Conservation (phyloP, 2,797 vertebrate species). For the Anguilla pacifica region DNA sequence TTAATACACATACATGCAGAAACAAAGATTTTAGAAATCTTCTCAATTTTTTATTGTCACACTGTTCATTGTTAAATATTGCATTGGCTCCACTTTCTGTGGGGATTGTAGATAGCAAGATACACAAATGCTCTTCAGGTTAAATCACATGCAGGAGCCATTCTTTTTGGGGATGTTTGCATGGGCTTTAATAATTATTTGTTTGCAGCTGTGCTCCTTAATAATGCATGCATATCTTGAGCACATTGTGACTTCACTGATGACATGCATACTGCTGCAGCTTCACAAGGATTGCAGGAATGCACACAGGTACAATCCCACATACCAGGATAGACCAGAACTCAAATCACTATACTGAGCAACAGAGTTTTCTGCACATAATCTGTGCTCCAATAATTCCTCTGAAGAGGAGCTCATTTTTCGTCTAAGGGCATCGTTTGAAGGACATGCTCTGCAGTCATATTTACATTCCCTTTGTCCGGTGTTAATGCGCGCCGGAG, state of each 20-base stretch:
- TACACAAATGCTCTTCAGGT: not conserved
- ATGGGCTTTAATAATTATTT: not conserved
- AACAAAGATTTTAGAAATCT: not conserved
- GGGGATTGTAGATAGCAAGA: not conserved
- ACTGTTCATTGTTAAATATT: constrained; percentile 9
- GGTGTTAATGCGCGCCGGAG: not conserved
- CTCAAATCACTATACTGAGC: not conserved
- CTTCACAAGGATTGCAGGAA: not conserved
- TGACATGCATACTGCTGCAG: not conserved
- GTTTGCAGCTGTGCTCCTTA: not conserved
- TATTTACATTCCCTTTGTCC: constrained; percentile 5
- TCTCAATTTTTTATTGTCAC: not conserved
- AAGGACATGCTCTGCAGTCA: not conserved
- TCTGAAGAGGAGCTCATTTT: not conserved
- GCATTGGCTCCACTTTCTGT: not conserved
- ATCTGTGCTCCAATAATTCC: not conserved
- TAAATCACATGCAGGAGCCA: constrained; percentile 1
- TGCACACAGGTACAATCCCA: not conserved
- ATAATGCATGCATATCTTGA: not conserved
- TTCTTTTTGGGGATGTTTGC: not conserved
- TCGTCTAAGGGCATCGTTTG: not conserved
- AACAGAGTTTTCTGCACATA: not conserved
- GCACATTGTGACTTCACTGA: not conserved
- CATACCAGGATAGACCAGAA: not conserved
- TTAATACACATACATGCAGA: not conserved